phyloP scores from a whole-genome alignment of 1,140 invertebrate species.

The Samia ricini region DNA sequence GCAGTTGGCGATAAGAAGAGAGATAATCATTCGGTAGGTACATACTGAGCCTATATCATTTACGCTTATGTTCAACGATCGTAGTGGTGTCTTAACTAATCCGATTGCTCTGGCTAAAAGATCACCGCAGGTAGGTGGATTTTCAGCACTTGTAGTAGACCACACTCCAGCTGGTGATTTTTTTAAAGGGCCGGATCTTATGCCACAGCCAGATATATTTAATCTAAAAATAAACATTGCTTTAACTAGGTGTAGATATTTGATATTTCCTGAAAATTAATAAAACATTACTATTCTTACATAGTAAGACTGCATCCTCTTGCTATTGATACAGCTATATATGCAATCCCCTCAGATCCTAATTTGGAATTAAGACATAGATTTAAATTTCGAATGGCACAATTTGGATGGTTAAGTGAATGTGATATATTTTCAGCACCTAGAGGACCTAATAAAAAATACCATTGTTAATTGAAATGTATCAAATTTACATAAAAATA shows the following conservation, averaged over 20 bases:
- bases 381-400: conserved; percentile 59
- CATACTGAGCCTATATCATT: conserved; percentile 67
- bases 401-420: conserved; percentile 57
- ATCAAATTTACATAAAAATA: not conserved
- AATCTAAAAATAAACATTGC: conserved; percentile 32
- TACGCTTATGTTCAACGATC: conserved; percentile 65
- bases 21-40: no score
- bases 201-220: conserved; percentile 69
- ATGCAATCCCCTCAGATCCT: conserved; percentile 65
- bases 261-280: not conserved
- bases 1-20: no score
- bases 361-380: conserved; percentile 66
- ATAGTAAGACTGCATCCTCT: conserved; percentile 69
- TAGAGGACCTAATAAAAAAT: conserved; percentile 41
- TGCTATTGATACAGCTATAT: conserved; percentile 64
- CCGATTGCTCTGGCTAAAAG: conserved; percentile 66
- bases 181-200: conserved; percentile 47
- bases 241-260: not conserved
- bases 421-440: conserved; percentile 66
- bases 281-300: conserved; percentile 31
- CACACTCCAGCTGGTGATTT: conserved; percentile 64
- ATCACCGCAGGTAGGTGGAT: conserved; percentile 66
- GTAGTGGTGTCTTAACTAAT: conserved; percentile 61
- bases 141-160: conserved; percentile 63
- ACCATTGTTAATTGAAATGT: not conserved